Evolutionary conservation across 2,888 invertebrate species (phyloP).

Genomic region (Thecophora atra): DNA sequence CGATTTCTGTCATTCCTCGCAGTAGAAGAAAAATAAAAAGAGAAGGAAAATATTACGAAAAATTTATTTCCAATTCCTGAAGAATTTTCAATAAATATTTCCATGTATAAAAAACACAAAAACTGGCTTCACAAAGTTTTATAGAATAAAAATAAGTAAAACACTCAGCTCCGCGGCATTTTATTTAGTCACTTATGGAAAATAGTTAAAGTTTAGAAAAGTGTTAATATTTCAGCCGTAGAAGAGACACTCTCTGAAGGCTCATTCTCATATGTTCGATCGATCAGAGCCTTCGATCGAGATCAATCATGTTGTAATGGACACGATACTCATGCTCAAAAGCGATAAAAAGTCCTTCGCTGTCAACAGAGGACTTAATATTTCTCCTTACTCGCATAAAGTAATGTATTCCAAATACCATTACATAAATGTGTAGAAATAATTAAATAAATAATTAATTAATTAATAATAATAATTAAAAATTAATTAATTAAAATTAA

Average conservation of each 20-base stretch:
- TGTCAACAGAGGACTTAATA: too few relatives aligned
- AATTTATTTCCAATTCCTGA: conserved; percentile 3
- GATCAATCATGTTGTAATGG: conserved; percentile 55
- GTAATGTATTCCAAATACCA: too few relatives aligned
- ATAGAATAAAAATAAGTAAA: too few relatives aligned
- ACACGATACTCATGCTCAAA: conserved; percentile 71
- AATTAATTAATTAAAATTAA: too few relatives aligned
- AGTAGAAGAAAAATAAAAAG: background rate
- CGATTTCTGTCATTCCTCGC: conserved; percentile 23
- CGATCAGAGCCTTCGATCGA: conserved; percentile 55
- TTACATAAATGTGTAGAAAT: too few relatives aligned
- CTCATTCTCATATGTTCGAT: conserved; percentile 8
- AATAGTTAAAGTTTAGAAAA: background rate
- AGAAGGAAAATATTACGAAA: background rate
- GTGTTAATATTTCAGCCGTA: background rate
- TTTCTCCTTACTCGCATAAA: too few relatives aligned
- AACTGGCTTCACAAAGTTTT: background rate
- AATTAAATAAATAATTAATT: too few relatives aligned
- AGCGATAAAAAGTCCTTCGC: conserved; percentile 72
- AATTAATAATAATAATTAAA: too few relatives aligned
- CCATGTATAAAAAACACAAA: background rate
- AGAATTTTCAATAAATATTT: background rate
- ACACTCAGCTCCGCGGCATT: too few relatives aligned
- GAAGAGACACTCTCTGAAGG: conserved; percentile 23
- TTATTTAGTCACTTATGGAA: background rate